Base-by-base conservation (phyloP, 1,140 invertebrate species). In the Cotesia chilonis region DNA sequence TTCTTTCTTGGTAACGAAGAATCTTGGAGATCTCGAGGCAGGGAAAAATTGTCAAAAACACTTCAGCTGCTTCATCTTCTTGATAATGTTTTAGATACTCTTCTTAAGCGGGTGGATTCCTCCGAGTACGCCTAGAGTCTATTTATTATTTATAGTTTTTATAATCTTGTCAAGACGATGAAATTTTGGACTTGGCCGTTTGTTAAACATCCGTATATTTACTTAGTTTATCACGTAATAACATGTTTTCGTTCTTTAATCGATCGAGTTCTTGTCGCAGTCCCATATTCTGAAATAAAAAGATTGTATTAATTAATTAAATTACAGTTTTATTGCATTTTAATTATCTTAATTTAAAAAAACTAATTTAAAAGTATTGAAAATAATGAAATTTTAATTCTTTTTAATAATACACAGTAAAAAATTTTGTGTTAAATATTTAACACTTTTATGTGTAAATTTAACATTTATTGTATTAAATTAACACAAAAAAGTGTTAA, bases 231-330 rank as follows among this genome's bases (percentile, higher is more conserved):
- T 95, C 93, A 82, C 94, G 92, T 79, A 97, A 89, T 82, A 94
- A 89, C 85, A 93, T 90, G 85, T 97, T 97, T 88, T 97, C 95
- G 87, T 95, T 95, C 88, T 95, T 94, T 84, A 97, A 88, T 85
- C 94, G 89, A 85, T 96, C 94, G 82, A 95, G 88, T 85, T 95
- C 94, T 87, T 94, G 93, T 81, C 94, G 92, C 82, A 95, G 88
- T 78, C 92, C 92, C 89, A 94, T 90, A 80, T 95, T 95, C 94
- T 95, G 87, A 90, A 70, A 65, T 52, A 74, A 67, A 70, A 35
- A 14, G 17, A 59, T 55, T 66, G 7, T 7, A 47, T 47, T 47
- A 0, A 17, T 47, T 57, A 67, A 66, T 28, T 67, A 55, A 68
- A 65, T 36, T 28, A 28, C 28, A 28, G 3, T 28, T 1, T 2